Evolutionary conservation across 2,797 vertebrate species (phyloP), one percentile per base, ranked within the genome.

Genomic region (Hoplostethus atlanticus): DNA sequence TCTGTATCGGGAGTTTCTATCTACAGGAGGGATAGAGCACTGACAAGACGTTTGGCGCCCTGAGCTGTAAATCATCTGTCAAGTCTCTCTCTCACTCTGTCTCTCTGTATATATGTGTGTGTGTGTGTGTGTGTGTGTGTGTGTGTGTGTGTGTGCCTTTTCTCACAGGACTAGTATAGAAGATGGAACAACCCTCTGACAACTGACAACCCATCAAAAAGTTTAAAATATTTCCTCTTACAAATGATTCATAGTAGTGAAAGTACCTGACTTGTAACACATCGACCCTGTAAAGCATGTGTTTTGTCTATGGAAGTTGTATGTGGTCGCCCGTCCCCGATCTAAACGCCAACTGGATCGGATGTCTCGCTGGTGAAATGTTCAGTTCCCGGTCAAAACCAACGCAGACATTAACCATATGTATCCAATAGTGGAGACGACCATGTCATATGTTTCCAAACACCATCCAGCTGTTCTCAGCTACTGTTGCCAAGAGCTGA

Each of bases 101-200:
- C 21, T 21, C 1, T 21, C 1, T 2, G 25, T 48, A 13, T 48
- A 7, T 59, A 36, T 42, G 10, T 40, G 12, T 17, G 63, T 36
- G 58, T 64, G 48, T 44, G 54, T 58, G 56, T 51, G 34, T 38
- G 34, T 44, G 60, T 65, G 48, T 47, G 46, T 8, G 30, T 64
- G 34, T 38, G 5, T 28, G 50, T 64, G 50, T 53, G 3, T 15
- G n/a, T 54, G 63, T 10, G 63, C 28, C 21, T 55, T 51, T 51
- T 51, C 17, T 51, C 16, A 21, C 8, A 8, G 7, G n/a, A 2
- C 10, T 21, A 17, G n/a, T 17, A 17, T 51, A 74, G 55, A 55
- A 40, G 74, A 54, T 56, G 21, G 30, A 77, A 75, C 60, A 73
- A 64, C 50, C 53, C 3, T 69, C 3, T 44, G 68, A 77, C 21